Conservation (phyloP, 2,888 invertebrate genomes). For the Drosophila picticornis region DNA sequence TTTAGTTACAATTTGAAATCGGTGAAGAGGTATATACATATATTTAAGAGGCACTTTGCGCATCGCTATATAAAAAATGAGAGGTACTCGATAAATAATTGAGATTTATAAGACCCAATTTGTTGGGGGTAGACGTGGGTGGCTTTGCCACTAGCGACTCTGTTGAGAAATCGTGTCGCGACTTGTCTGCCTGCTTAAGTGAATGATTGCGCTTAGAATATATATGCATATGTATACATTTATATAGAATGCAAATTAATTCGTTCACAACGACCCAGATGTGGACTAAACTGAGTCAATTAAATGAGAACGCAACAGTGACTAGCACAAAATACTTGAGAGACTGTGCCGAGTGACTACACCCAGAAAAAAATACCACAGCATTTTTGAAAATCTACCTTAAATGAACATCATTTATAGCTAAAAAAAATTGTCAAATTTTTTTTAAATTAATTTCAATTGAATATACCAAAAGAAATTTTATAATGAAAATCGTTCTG, state of each 20-base stretch:
- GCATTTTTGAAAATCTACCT: neutral
- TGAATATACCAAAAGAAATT: too few relatives aligned
- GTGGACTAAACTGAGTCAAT: constrained; percentile 43
- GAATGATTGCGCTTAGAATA: constrained; percentile 72
- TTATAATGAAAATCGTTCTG: too few relatives aligned
- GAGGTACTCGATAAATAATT: constrained; percentile 27
- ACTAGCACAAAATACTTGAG: constrained; percentile 2
- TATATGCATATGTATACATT: constrained; percentile 58
- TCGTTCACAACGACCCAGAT: constrained; percentile 28
- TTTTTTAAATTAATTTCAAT: too few relatives aligned
- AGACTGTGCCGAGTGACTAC: neutral
- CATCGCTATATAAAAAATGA: constrained; percentile 32
- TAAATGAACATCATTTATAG: neutral
- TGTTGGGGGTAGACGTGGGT: constrained; percentile 39
- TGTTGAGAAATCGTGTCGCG: neutral
- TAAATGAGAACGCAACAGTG: constrained; percentile 29
- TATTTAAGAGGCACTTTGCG: neutral
- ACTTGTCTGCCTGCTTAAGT: constrained; percentile 57
- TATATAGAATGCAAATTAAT: constrained; percentile 35
- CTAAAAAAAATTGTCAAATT: too few relatives aligned
- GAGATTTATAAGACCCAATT: constrained; percentile 43
- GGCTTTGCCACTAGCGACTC: constrained; percentile 29
- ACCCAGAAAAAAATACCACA: too few relatives aligned
- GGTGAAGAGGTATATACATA: neutral
- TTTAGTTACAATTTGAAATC: neutral